These are phyloP conservation scores for Colinus virginianus DNA, from an alignment of 2,113 vertebrate species.

Conservation along the genomic window DNA sequence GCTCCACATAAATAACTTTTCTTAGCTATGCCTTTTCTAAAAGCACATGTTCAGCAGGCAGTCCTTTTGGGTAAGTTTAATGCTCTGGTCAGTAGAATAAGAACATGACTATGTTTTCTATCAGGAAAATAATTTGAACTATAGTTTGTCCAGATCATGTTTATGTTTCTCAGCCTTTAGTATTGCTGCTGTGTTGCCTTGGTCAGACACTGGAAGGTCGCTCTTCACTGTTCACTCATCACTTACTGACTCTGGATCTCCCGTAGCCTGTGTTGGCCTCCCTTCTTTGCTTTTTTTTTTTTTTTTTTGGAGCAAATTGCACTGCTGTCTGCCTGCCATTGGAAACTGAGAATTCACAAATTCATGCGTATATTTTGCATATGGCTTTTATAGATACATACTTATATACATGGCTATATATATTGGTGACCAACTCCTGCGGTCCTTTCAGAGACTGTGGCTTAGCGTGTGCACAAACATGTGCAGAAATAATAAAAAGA, in stretches of 20 bases:
- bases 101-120: background rate
- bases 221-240: background rate
- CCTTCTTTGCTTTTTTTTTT: fast-evolving
- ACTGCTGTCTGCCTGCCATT: background rate
- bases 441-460: background rate
- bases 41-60: background rate
- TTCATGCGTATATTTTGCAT: background rate
- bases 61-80: background rate
- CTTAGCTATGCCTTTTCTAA: background rate
- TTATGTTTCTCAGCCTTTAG: background rate
- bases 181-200: background rate
- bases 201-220: background rate
- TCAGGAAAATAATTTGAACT: background rate
- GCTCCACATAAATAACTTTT: background rate
- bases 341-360: background rate
- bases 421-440: background rate
- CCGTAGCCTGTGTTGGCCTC: background rate
- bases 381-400: background rate
- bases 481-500: background rate
- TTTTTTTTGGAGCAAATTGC: background rate
- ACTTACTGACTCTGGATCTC: background rate
- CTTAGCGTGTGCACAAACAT: background rate
- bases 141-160: background rate
- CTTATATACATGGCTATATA: fast-evolving
- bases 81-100: background rate